Base-by-base conservation (phyloP, 2,888 invertebrate genomes). In the Microplitis manilae region DNA sequence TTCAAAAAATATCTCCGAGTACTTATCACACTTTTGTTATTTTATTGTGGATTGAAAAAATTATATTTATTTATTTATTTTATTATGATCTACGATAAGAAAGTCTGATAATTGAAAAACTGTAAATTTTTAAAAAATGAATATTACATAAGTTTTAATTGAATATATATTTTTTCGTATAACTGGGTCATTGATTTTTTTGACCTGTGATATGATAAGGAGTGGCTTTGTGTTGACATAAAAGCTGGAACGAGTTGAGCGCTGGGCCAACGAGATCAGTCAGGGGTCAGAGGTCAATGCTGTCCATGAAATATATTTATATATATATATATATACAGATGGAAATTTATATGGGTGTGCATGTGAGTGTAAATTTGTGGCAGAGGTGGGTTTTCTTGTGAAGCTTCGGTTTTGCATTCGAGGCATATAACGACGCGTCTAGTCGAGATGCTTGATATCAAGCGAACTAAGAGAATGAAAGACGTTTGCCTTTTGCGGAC, bases 401-500 rank as follows among this genome's bases (percentile, higher is more conserved):
- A 60, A 65, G 20, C 60, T 70, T 59, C 9, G 17, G 59, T 50
- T 60, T 50, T 70, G 50, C 30, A 20, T 70, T 70, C 60, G n/a
- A 8, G 70, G 65, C 20, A 6, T 30, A 70, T 70, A 70, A 70
- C 70, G 59, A 59, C 70, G 15, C 50, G 50, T 50, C 50, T 50
- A 13, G 50, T 70, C 59, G 30, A 70, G 70, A 70, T 50, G 65
- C 38, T 65, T 65, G 65, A 65, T 65, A 65, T 70, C 59, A 50
- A 41, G 30, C 60, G 50, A 70, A 50, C 50, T 13, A 70, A 70
- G 70, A 70, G 50, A 70, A 17, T 17, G 40, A 68, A 68, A 41
- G 40, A n/a, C 68, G 68, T 15, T 40, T 68, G 30, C 17, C 59
- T 67, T 50, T 60, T 50, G 8, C 60, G 40, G 50, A 59, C 60